Evolutionary conservation across 2,888 invertebrate species (phyloP), one percentile per base, ranked within the genome.

Genomic region (Agriotes lineatus): DNA sequence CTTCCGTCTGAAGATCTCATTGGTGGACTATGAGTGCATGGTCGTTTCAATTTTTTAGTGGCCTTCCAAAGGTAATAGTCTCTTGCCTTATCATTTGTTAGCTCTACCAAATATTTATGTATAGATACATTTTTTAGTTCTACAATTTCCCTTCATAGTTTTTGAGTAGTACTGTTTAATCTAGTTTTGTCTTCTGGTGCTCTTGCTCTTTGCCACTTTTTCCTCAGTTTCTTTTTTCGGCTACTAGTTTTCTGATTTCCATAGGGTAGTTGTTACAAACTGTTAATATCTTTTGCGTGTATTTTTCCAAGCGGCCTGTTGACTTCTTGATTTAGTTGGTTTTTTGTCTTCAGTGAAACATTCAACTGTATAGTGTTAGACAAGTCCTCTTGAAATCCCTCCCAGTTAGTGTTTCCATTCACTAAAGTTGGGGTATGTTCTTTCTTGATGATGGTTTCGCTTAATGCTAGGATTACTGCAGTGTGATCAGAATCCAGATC

Each of bases 181-280:
- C 35, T 60, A 2, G n/a, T 71, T 68, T 74, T 73, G 14, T 73
- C 68, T 1, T 60, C 42, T 20, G 62, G 57, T 18, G 57, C 57
- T 39, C 57, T 57, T 57, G 39, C 20, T 39, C 20, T 18, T 19
- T 57, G 57, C 57, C 37, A 57, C 22, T 57, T 37, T 39, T 14
- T 57, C n/a, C 14, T 22, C 22, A 20, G 37, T 37, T 57, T 39
- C 14, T 37, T 57, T 37, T 39, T 57, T 57, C 39, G 20, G 57
- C 39, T 18, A 39, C 37, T 57, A 39, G 22, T 39, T 57, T 4
- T 39, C 20, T 57, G 16, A 57, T 39, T 57, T 57, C 14, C 33
- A 30, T 16, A n/a, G 35, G 33, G 1, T 54, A 50, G 33, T 30
- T 30, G 16, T 56, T 30, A 10, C 56, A 2, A 9, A 39, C 35